These are phyloP conservation scores for Pseudomyrmex dendroicus DNA, from an alignment of 1,140 invertebrate species.

Conservation along the genomic window DNA sequence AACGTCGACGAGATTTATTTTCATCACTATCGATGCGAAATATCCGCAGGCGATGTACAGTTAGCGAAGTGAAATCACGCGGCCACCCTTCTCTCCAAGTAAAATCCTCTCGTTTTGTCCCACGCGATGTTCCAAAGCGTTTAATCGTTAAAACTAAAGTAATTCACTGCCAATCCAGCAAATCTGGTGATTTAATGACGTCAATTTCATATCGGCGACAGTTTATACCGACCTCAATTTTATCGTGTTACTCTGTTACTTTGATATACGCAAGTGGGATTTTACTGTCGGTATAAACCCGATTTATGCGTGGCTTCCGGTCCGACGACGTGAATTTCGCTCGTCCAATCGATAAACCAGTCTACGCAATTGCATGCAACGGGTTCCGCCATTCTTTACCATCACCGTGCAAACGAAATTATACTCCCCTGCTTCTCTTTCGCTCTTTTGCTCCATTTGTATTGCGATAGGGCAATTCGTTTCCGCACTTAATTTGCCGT, in stretches of 20 bases:
- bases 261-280: conserved; percentile 51
- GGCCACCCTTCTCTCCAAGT: background rate
- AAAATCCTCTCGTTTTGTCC: conserved; percentile 48
- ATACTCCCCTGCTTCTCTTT: conserved; percentile 24
- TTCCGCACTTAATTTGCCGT: conserved; percentile 54
- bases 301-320: conserved; percentile 65
- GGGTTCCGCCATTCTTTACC: conserved; percentile 52
- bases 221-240: conserved; percentile 55
- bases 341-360: conserved; percentile 65
- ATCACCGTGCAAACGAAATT: conserved; percentile 56
- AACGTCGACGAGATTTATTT: conserved; percentile 59
- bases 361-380: conserved; percentile 47
- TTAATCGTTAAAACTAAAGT: conserved; percentile 62
- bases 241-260: conserved; percentile 61
- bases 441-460: background rate
- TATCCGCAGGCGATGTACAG: conserved; percentile 47
- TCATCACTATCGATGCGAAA: conserved; percentile 61
- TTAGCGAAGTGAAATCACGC: conserved; percentile 24
- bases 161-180: conserved; percentile 60
- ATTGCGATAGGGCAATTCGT: conserved; percentile 53
- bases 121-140: conserved; percentile 31
- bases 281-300: conserved; percentile 65
- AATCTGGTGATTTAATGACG: conserved; percentile 55
- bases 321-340: conserved; percentile 52
- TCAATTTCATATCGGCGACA: conserved; percentile 45